Percentiles rank a stretch among this genome's conserved stretches.
Evolutionary conservation across 2,797 vertebrate genomes (phyloP).

Genomic region (Hyperoplus lanceolatus): DNA sequence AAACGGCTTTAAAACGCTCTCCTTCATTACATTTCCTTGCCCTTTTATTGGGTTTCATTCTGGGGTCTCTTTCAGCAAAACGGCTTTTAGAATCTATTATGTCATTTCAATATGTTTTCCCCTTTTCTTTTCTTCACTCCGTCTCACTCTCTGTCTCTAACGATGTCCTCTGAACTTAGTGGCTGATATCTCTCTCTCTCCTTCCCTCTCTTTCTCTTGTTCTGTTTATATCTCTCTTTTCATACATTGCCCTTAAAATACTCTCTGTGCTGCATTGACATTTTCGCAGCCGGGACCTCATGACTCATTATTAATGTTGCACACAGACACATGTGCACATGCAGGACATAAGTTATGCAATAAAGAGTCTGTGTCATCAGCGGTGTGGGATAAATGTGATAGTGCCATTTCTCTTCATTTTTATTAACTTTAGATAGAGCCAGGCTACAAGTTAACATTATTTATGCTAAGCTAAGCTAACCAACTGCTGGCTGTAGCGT

Average conservation of each 20-base stretch:
- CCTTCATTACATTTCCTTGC: slow-evolving; percentile 57
- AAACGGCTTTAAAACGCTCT: slow-evolving; percentile 60
- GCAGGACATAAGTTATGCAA: slow-evolving; percentile 60
- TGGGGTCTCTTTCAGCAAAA: slow-evolving; percentile 63
- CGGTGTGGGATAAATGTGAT: slow-evolving; percentile 14
- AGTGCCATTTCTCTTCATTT: not conserved
- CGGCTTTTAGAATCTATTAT: slow-evolving; percentile 67
- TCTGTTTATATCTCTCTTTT: not conserved
- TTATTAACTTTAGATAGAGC: not conserved
- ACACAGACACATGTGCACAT: slow-evolving; percentile 24
- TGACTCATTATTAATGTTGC: slow-evolving; percentile 59
- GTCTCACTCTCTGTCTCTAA: slow-evolving; percentile 13
- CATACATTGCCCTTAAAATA: slow-evolving; percentile 37
- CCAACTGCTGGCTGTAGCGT: not conserved
- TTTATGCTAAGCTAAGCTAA: not conserved
- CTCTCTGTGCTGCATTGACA: slow-evolving; percentile 37
- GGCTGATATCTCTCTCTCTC: not conserved
- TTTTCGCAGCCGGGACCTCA: slow-evolving; percentile 43
- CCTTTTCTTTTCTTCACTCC: slow-evolving; percentile 22
- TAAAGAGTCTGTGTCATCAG: slow-evolving; percentile 45
- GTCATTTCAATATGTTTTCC: slow-evolving; percentile 55
- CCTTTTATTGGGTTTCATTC: slow-evolving; percentile 66
- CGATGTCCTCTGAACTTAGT: slow-evolving; percentile 29
- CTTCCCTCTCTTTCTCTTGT: not conserved
- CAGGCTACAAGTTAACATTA: not conserved